Evolutionary conservation across 2,888 invertebrate genomes (phyloP).

Genomic region (Sepioteuthis lessoniana): DNA sequence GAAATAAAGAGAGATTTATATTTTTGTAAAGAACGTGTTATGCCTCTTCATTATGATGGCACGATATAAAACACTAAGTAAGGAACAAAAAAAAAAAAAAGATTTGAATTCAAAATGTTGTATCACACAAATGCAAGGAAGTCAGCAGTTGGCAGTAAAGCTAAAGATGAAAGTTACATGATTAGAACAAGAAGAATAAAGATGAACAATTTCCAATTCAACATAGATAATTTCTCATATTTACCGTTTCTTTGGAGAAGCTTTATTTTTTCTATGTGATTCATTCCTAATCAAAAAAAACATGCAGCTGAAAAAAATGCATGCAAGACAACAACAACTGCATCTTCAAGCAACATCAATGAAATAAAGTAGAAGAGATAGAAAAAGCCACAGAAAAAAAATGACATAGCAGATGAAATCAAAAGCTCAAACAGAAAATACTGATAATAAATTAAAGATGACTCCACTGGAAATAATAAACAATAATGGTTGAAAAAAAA

Average conservation of each 20-base stretch:
- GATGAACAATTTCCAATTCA: background rate
- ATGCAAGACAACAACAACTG: background rate
- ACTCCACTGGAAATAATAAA: too few species aligned
- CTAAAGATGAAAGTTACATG: background rate
- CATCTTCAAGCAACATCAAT: background rate
- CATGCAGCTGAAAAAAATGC: background rate
- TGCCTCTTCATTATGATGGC: too few species aligned
- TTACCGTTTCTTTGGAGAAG: background rate
- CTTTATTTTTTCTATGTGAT: background rate
- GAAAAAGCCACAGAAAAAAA: background rate
- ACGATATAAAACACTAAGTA: too few species aligned
- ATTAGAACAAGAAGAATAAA: background rate
- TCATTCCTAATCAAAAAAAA: slow-evolving; percentile 15
- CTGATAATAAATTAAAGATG: too few species aligned
- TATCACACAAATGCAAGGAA: background rate
- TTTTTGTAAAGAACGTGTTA: too few species aligned
- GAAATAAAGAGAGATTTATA: too few species aligned
- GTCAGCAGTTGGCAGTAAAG: background rate
- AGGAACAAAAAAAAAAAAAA: too few species aligned
- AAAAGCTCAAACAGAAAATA: too few species aligned
- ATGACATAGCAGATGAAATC: background rate
- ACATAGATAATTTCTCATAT: background rate
- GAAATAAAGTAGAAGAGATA: background rate
- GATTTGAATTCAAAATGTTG: too few species aligned
- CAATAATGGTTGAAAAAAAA: too few species aligned